Percentiles rank a stretch among this genome's conserved stretches.
Evolutionary conservation across 1,140 invertebrate species (phyloP).

Genomic region (Limonius californicus): DNA sequence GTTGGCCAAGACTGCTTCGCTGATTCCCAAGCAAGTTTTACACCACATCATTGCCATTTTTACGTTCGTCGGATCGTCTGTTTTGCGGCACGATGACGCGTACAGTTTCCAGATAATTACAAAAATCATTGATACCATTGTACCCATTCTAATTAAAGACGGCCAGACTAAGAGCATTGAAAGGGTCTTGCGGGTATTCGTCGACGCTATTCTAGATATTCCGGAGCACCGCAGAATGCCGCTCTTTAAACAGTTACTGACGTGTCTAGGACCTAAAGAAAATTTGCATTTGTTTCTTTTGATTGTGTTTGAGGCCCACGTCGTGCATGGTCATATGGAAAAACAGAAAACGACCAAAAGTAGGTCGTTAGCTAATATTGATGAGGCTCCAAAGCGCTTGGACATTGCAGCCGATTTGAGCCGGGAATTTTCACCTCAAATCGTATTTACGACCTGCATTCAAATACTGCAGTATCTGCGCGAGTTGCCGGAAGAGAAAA

Average conservation of each 20-base stretch:
- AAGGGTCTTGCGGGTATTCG: constrained; percentile 81
- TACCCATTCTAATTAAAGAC: constrained; percentile 73
- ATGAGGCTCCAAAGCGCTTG: constrained; percentile 53
- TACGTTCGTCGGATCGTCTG: constrained; percentile 90
- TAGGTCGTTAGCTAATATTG: constrained; percentile 16
- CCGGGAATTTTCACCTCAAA: constrained; percentile 60
- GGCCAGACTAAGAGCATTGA: constrained; percentile 55
- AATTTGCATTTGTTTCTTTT: constrained; percentile 77
- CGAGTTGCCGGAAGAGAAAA: constrained; percentile 61
- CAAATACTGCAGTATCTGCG: constrained; percentile 64
- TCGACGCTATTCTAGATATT: constrained; percentile 82
- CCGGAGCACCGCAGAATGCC: constrained; percentile 80
- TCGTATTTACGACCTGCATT: constrained; percentile 61
- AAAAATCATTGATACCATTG: constrained; percentile 84
- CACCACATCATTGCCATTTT: constrained; percentile 93
- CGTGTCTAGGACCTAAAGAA: constrained; percentile 63
- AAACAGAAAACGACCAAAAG: constrained; percentile 40
- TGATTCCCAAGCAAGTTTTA: constrained; percentile 78
- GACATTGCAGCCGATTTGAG: constrained; percentile 67
- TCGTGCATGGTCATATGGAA: constrained; percentile 51
- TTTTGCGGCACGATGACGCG: constrained; percentile 86
- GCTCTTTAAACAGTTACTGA: constrained; percentile 75
- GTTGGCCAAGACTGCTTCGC: constrained; percentile 68
- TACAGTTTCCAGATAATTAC: constrained; percentile 92
- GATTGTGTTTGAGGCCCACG: constrained; percentile 65